These are phyloP conservation scores for Pseudotriccus pelzelni DNA, from an alignment of 2,797 vertebrate genomes.

Conservation along the genomic window DNA sequence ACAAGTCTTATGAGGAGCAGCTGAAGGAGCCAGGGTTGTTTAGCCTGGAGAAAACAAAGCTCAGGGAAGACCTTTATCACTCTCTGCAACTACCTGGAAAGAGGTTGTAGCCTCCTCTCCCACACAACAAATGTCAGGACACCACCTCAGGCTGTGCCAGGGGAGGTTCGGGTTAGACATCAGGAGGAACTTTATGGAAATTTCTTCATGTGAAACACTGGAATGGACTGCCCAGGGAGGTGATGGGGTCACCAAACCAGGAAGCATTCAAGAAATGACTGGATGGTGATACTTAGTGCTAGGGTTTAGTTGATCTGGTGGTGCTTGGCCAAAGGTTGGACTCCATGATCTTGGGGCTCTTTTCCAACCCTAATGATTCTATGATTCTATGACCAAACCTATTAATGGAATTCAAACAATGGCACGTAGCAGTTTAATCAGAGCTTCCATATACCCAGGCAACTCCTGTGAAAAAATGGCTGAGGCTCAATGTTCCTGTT, in stretches of 20 bases:
- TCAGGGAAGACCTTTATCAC: too few species aligned
- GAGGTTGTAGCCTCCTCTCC: neutral
- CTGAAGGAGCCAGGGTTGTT: neutral
- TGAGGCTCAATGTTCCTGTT: neutral
- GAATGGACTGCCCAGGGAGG: neutral
- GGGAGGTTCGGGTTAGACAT: neutral
- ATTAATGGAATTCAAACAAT: neutral
- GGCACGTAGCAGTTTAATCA: neutral
- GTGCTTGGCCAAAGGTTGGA: neutral
- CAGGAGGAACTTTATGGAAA: neutral
- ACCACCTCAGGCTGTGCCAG: too few species aligned
- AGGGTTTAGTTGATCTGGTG: neutral
- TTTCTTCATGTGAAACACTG: too few species aligned
- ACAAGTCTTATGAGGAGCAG: fast-evolving
- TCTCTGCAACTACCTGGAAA: neutral
- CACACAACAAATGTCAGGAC: neutral
- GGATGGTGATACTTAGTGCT: neutral
- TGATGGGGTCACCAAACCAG: neutral
- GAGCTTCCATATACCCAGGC: neutral
- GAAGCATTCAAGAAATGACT: neutral
- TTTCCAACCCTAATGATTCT: neutral
- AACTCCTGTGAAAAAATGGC: neutral
- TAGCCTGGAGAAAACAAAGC: neutral
- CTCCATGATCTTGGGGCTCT: neutral
- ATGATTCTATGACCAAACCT: neutral